phyloP scores from a whole-genome alignment of 2,888 invertebrate species.

The Melieria picta region DNA sequence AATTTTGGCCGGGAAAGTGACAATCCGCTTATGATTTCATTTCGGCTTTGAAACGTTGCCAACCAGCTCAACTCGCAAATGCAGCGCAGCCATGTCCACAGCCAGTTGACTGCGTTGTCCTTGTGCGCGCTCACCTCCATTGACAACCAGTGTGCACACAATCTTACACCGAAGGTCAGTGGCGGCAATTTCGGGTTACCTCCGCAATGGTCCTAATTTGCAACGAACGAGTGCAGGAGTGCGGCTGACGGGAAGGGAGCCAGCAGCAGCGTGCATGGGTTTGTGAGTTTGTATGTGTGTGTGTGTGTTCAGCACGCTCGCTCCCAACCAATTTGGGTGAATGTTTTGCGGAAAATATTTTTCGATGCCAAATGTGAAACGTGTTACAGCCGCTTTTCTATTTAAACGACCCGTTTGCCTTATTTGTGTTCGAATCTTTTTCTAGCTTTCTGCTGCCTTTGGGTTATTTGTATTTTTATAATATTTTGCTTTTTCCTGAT shows the following conservation, averaged over 20 bases:
- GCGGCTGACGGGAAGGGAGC: not conserved
- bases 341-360: conserved; percentile 9
- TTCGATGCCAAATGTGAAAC: conserved; percentile 1
- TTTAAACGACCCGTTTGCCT: not conserved
- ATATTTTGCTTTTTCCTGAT: conserved; percentile 14
- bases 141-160: not conserved
- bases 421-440: conserved; percentile 6
- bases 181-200: conserved; percentile 3
- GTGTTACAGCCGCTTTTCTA: conserved; percentile 4
- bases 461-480: not conserved
- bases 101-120: too few relatives aligned
- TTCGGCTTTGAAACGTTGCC: not conserved
- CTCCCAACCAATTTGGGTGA: conserved; percentile 1
- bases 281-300: not conserved
- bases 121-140: too few relatives aligned
- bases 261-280: not conserved
- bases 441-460: not conserved
- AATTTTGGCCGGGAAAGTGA: not conserved
- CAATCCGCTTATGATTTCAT: not conserved
- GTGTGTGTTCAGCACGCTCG: not conserved
- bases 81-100: too few relatives aligned
- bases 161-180: not conserved
- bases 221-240: conserved; percentile 9
- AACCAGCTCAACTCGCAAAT: too few relatives aligned
- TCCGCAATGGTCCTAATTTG: conserved; percentile 29